Conservation (phyloP, 2,113 vertebrate genomes). For the Miniopterus natalensis region DNA sequence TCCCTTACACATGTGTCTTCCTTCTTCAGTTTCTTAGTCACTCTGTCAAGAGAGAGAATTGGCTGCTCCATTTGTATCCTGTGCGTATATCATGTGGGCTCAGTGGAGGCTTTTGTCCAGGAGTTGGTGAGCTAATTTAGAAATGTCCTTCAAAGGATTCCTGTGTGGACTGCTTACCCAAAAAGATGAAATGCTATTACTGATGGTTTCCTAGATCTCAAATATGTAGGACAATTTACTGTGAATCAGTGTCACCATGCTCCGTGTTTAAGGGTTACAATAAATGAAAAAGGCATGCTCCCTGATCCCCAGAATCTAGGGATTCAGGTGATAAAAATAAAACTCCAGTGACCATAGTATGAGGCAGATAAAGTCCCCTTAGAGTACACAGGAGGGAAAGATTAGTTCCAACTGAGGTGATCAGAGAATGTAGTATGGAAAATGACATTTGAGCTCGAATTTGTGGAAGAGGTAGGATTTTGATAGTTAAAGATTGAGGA, state of each 20-base stretch:
- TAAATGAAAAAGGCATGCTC: background rate
- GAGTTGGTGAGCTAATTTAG: background rate
- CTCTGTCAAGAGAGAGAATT: constrained; percentile 4
- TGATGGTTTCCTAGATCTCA: constrained; percentile 59
- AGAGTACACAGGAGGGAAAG: background rate
- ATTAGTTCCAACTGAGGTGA: background rate
- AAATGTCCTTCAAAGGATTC: constrained; percentile 62
- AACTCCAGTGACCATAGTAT: background rate
- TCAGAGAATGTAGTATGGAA: background rate
- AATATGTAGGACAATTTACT: background rate
- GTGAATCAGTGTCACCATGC: background rate
- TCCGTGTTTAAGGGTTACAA: background rate
- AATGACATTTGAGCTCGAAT: background rate
- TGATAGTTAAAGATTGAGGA: constrained; percentile 52
- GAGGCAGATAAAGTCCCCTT: background rate
- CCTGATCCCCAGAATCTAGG: background rate
- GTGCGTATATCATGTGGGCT: background rate
- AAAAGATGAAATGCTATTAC: background rate
- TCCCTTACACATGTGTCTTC: constrained; percentile 44
- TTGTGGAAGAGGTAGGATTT: constrained; percentile 28
- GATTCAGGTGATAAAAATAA: background rate
- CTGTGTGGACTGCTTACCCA: constrained; percentile 38
- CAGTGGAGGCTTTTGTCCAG: background rate
- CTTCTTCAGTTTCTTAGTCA: background rate
- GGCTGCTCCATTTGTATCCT: background rate